Conservation (phyloP, 2,797 vertebrate genomes). For the Poeciliopsis infans region DNA sequence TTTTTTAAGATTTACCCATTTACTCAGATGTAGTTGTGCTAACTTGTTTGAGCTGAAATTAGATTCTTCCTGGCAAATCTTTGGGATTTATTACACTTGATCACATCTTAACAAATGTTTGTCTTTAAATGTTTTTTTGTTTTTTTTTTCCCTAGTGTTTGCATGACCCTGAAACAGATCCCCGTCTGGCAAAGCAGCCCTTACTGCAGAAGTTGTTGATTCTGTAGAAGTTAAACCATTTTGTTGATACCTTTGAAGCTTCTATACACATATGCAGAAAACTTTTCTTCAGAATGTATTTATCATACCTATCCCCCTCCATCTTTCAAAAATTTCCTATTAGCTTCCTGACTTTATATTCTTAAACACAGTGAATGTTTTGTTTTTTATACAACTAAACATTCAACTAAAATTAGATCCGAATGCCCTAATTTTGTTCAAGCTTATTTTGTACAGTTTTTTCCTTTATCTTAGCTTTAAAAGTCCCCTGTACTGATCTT, state of each 20-base stretch:
- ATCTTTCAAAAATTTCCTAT: slow-evolving; percentile 34
- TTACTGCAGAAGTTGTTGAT: slow-evolving; percentile 5
- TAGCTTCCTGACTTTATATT: slow-evolving; percentile 2
- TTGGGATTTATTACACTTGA: slow-evolving; percentile 41
- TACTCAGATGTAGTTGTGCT: slow-evolving; percentile 28
- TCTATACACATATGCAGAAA: slow-evolving; percentile 1
- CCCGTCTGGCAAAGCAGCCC: slow-evolving; percentile 6
- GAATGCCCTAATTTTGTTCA: slow-evolving; percentile 10
- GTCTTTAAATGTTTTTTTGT: neutral
- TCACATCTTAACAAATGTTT: slow-evolving; percentile 18
- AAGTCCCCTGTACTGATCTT: neutral
- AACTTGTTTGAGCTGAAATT: slow-evolving; percentile 46
- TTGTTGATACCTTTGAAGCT: neutral
- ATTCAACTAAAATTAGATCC: too few species aligned
- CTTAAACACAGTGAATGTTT: slow-evolving; percentile 26
- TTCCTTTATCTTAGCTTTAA: neutral
- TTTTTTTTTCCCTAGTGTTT: neutral
- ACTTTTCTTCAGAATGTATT: slow-evolving; percentile 9
- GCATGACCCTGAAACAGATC: slow-evolving; percentile 13
- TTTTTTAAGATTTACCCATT: slow-evolving; percentile 12
- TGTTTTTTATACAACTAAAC: slow-evolving; percentile 21
- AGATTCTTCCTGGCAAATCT: slow-evolving; percentile 33
- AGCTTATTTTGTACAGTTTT: neutral
- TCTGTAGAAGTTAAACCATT: slow-evolving; percentile 15
- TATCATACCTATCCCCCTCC: slow-evolving; percentile 34